Conservation (phyloP, 92 coral and sea anemone genomes). For the Isaurus tuberculatus region DNA sequence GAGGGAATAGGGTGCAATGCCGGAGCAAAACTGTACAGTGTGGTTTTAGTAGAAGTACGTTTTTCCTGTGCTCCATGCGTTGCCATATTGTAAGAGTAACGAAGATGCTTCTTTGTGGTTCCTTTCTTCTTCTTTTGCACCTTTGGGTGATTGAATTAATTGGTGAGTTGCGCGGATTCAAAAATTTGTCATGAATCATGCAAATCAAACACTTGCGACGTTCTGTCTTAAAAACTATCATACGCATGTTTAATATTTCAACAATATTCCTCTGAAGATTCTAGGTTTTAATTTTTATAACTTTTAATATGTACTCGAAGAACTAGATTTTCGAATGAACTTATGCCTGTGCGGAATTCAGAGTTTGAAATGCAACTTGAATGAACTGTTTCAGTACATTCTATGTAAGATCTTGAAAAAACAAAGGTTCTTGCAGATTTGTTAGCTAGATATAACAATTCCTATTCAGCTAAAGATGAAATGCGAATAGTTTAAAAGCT, state of each 20-base stretch:
- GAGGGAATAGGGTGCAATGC: background rate
- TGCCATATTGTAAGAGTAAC: conserved; percentile 17
- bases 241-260: background rate
- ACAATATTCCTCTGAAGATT: background rate
- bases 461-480: too few relatives aligned
- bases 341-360: background rate
- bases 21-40: conserved; percentile 14
- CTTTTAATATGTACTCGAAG: too few relatives aligned
- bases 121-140: conserved; percentile 5
- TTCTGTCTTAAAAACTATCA: background rate
- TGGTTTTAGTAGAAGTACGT: conserved; percentile 25
- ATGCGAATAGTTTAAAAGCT: too few relatives aligned
- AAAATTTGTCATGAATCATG: background rate
- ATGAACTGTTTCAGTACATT: background rate
- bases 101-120: conserved; percentile 27
- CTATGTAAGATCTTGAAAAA: background rate
- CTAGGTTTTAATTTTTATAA: too few relatives aligned
- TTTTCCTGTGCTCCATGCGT: conserved; percentile 44
- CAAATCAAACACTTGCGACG: background rate
- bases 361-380: background rate
- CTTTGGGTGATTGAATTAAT: conserved; percentile 21
- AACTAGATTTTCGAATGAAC: background rate
- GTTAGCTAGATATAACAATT: background rate
- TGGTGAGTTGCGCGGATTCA: conserved; percentile 14
- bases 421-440: background rate